Evolutionary conservation across 2,888 invertebrate species (phyloP).

Genomic region (Ichneumoninae sp.): DNA sequence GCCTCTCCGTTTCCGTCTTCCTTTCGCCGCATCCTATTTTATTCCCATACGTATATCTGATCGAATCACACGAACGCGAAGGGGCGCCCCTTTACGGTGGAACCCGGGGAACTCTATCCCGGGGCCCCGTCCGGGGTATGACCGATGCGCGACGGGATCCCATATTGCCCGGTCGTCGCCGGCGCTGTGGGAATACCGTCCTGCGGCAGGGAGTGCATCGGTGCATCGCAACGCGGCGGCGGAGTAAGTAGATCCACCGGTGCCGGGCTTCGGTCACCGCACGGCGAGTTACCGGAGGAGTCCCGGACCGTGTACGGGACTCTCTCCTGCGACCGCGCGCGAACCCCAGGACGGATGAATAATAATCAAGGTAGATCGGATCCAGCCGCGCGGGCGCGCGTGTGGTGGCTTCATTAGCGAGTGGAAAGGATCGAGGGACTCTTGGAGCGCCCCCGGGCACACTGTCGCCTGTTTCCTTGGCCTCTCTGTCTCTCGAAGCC

Average conservation of each 20-base stretch:
- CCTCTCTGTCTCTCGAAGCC: conserved; percentile 39
- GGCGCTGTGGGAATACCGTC: conserved; percentile 58
- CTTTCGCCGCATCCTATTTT: conserved; percentile 15
- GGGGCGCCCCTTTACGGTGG: conserved; percentile 55
- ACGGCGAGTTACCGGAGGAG: conserved; percentile 57
- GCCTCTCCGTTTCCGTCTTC: conserved; percentile 44
- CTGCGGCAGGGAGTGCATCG: conserved; percentile 54
- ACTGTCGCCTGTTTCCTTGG: conserved; percentile 43
- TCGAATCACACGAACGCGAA: conserved; percentile 67
- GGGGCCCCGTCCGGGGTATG: conserved; percentile 62
- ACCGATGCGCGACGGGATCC: conserved; percentile 70
- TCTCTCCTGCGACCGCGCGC: conserved; percentile 55
- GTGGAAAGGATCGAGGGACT: conserved; percentile 57
- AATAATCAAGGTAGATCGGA: conserved; percentile 78
- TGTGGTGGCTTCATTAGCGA: conserved; percentile 71
- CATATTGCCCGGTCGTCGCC: conserved; percentile 63
- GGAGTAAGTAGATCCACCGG: conserved; percentile 38
- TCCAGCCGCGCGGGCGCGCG: conserved; percentile 66
- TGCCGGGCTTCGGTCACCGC: conserved; percentile 28
- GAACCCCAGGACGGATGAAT: conserved; percentile 70
- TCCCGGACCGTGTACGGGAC: conserved; percentile 49
- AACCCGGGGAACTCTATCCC: conserved; percentile 44
- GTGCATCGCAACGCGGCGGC: conserved; percentile 36
- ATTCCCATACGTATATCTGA: conserved; percentile 62
- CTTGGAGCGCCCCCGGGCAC: conserved; percentile 32